These are phyloP conservation scores for Drosophila biarmipes DNA, from an alignment of 1,140 invertebrate genomes.

Conservation along the genomic window DNA sequence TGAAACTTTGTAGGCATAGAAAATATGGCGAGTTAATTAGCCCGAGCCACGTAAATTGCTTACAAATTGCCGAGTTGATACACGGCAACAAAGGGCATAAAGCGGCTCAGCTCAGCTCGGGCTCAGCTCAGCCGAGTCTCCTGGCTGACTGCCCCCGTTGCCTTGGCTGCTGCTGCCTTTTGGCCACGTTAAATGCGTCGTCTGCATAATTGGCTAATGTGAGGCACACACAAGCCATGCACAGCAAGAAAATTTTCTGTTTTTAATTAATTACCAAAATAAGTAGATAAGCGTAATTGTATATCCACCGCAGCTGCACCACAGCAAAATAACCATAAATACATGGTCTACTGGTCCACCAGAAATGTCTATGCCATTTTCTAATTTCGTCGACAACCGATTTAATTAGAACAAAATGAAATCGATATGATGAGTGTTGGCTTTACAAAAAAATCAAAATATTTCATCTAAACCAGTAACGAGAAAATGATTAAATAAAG, in stretches of 20 bases:
- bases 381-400: conserved; percentile 9
- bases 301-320: conserved; percentile 12
- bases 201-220: conserved; percentile 47
- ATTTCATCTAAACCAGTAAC: not conserved
- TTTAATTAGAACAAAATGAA: conserved; percentile 11
- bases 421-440: conserved; percentile 8
- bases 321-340: conserved; percentile 7
- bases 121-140: not conserved
- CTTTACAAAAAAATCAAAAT: not conserved
- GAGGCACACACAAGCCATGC: conserved; percentile 11
- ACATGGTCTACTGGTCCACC: conserved; percentile 1
- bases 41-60: conserved; percentile 69
- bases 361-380: not conserved
- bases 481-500: not conserved
- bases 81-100: conserved; percentile 49
- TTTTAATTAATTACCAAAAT: conserved; percentile 11
- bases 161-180: conserved; percentile 32
- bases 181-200: conserved; percentile 29
- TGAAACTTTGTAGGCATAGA: conserved; percentile 75
- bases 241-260: conserved; percentile 13
- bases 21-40: conserved; percentile 77
- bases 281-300: conserved; percentile 23
- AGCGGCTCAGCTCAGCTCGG: conserved; percentile 19
- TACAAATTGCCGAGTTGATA: conserved; percentile 64
- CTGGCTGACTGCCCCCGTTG: conserved; percentile 28